These are phyloP conservation scores for Protodeltote pygarga DNA, from an alignment of 2,888 invertebrate species.

Conservation along the genomic window DNA sequence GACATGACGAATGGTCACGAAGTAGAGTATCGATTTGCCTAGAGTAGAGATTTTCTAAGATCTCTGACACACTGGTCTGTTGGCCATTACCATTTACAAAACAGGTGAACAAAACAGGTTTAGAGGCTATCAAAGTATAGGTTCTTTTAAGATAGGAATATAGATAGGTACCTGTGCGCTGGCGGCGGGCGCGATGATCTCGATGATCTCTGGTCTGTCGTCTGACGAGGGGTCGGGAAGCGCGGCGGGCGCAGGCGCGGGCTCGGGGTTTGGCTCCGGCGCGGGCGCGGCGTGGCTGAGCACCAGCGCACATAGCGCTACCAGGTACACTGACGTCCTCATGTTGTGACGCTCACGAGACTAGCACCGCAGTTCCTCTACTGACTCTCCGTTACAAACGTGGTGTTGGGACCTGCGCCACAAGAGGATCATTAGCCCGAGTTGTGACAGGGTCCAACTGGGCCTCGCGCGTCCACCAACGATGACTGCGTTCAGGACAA, in stretches of 20 bases:
- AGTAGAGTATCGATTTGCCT: too few relatives aligned
- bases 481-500: background rate
- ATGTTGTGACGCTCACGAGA: slow-evolving; percentile 43
- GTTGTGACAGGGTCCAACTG: background rate
- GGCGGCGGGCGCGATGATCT: slow-evolving; percentile 83
- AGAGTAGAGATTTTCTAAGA: too few relatives aligned
- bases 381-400: slow-evolving; percentile 54
- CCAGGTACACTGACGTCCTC: slow-evolving; percentile 62
- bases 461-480: background rate
- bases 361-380: slow-evolving; percentile 19
- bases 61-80: too few relatives aligned
- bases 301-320: slow-evolving; percentile 56
- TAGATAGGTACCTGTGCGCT: slow-evolving; percentile 73
- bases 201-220: slow-evolving; percentile 80
- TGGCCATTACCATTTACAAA: too few relatives aligned
- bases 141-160: too few relatives aligned
- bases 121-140: too few relatives aligned
- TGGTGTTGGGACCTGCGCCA: slow-evolving; percentile 52
- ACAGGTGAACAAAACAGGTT: background rate
- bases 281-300: slow-evolving; percentile 56
- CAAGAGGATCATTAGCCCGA: slow-evolving; percentile 10
- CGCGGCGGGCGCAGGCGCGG: slow-evolving; percentile 61
- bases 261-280: slow-evolving; percentile 55
- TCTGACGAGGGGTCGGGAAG: slow-evolving; percentile 64
- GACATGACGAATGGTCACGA: too few relatives aligned